phyloP scores from a whole-genome alignment of 2,797 vertebrate species.

The Megaceryle alcyon region DNA sequence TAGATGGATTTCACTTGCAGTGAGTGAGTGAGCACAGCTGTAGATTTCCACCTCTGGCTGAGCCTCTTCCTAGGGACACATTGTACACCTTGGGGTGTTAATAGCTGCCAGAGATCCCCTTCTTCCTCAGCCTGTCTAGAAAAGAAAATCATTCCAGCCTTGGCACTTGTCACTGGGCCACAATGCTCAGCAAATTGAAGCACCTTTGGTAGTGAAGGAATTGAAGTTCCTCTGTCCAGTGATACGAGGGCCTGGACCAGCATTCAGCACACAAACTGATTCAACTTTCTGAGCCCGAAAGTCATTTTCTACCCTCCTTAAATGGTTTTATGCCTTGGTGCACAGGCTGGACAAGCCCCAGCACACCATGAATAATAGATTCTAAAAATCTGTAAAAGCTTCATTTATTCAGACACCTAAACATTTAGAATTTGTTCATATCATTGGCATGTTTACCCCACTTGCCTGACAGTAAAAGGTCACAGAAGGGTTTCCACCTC shows the following conservation, averaged over 20 bases:
- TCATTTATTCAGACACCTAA: constrained; percentile 45
- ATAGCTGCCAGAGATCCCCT: not conserved
- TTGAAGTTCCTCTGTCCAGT: not conserved
- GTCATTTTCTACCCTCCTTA: not conserved
- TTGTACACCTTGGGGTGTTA: not conserved
- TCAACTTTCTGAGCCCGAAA: not conserved
- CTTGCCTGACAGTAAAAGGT: not conserved
- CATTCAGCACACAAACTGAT: not conserved
- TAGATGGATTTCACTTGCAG: not conserved
- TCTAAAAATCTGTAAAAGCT: not conserved
- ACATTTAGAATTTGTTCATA: constrained; percentile 42
- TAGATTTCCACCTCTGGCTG: not conserved
- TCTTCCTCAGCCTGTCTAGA: not conserved
- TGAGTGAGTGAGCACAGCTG: not conserved
- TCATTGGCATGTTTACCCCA: not conserved
- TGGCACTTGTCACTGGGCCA: not conserved
- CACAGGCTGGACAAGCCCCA: not conserved
- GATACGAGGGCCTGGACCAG: not conserved
- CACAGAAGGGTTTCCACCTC: not conserved
- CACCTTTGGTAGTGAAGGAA: not conserved
- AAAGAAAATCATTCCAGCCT: not conserved
- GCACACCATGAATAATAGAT: constrained; percentile 29
- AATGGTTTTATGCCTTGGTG: not conserved
- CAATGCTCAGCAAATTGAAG: not conserved
- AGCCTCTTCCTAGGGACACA: not conserved